Evolutionary conservation across 2,888 invertebrate genomes (phyloP), one percentile per base, ranked within the genome.

Genomic region (Spatulosminthurus flaviceps): DNA sequence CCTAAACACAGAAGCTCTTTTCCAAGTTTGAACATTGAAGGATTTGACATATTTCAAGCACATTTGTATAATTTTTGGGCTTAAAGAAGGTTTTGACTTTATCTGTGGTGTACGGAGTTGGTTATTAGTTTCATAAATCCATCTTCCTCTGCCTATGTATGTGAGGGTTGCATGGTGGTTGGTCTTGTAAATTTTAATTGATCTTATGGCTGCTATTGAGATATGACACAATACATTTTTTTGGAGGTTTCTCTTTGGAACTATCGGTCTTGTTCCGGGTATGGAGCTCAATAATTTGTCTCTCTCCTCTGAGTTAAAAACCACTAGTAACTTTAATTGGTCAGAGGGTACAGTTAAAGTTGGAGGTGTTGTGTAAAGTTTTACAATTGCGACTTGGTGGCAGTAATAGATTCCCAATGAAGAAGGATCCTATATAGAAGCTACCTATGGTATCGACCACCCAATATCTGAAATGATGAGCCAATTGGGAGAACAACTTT

Each of bases 371-470:
- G 51, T 51, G 16, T 51, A 51, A 51, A 51, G 9, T 51, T 51
- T 51, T 51, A 51, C 51, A 51, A 51, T 51, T 51, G 2, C 51
- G 4, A 11, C 51, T 51, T 51, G 51, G 51, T 51, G 51, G 51
- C 41, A 9, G 9, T 51, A 19, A n/a, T 51, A 51, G 51, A 51
- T 51, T 13, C n/a, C 51, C 19, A 51, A 13, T 51, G 51, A 13
- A 19, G n/a, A n/a, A 51, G 51, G 16, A 19, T 19, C 51, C 51
- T 11, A 41, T 41, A 41, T 9, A 19, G n/a, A 19, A 51, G 16
- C 16, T 51, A n/a, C n/a, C 16, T 51, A 51, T 51, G 51, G 34
- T 4, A 51, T 51, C 66, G 66, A 66, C 66, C 66, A 66, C 66
- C 66, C 66, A 66, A 66, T 66, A 24, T 66, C 28, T 1, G 26